phyloP scores from a whole-genome alignment of 2,113 vertebrate species.

The Pluvianellus socialis region DNA sequence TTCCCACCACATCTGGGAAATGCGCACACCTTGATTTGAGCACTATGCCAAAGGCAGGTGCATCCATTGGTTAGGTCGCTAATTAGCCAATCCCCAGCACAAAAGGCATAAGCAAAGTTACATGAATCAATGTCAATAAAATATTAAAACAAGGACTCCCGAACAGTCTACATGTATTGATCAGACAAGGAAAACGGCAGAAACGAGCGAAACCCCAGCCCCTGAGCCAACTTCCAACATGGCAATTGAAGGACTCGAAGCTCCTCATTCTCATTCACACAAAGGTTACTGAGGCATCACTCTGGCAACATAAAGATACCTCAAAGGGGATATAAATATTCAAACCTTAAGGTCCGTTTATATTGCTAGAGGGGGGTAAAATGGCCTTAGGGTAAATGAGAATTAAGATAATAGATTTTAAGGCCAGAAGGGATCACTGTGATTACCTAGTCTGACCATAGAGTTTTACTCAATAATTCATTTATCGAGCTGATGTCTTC shows the following conservation, averaged over 20 bases:
- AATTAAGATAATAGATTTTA: slow-evolving; percentile 41
- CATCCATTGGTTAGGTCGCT: not conserved
- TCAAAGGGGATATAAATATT: slow-evolving; percentile 29
- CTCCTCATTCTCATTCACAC: not conserved
- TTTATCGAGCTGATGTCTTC: not conserved
- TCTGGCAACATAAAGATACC: not conserved
- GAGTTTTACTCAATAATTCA: slow-evolving; percentile 25
- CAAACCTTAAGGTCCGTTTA: slow-evolving; percentile 14
- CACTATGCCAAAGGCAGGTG: not conserved
- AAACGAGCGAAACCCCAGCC: not conserved
- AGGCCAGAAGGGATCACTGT: slow-evolving; percentile 9
- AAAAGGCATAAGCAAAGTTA: not conserved
- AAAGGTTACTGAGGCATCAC: slow-evolving; percentile 1
- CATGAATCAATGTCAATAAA: not conserved
- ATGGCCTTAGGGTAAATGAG: slow-evolving; percentile 6
- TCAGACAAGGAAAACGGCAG: not conserved
- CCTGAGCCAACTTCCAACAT: not conserved
- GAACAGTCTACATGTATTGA: not conserved
- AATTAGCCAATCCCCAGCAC: not conserved
- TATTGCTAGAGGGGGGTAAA: not conserved
- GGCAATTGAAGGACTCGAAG: not conserved
- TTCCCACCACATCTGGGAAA: not conserved
- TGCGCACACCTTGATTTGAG: not conserved
- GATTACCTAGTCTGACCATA: not conserved
- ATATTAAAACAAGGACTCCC: slow-evolving; percentile 10